These are phyloP conservation scores for cat (Felis catus) DNA, from an alignment of 2,113 vertebrate species.

Conservation along the genomic window DNA sequence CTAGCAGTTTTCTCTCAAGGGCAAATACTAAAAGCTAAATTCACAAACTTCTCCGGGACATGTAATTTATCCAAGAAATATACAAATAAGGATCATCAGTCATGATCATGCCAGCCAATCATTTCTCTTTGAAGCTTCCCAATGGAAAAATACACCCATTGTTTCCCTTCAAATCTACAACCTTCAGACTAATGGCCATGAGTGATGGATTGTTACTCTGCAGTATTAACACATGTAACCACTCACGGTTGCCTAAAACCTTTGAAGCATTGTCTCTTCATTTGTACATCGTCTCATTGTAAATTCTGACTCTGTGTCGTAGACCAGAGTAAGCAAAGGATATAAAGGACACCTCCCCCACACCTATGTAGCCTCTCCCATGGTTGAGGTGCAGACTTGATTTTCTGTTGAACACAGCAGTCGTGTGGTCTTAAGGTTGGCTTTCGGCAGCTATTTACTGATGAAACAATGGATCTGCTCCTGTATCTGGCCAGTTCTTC, in stretches of 20 bases:
- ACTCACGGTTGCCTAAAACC: fast-evolving
- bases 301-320: background rate
- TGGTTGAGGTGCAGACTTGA: fast-evolving
- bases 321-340: background rate
- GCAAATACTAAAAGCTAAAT: background rate
- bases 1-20: background rate
- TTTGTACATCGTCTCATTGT: fast-evolving
- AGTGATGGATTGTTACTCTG: too few species aligned
- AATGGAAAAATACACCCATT: background rate
- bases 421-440: fast-evolving
- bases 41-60: background rate
- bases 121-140: background rate
- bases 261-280: fast-evolving
- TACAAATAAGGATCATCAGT: background rate
- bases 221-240: fast-evolving
- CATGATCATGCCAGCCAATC: background rate
- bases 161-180: background rate
- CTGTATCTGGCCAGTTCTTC: background rate
- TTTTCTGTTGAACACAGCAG: fast-evolving
- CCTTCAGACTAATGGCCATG: background rate
- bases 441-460: background rate
- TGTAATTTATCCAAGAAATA: background rate
- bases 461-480: background rate
- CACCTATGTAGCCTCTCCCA: background rate
- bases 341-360: background rate